A percentile compares a stretch with the other conserved stretches of the same genome.
Conservation (phyloP, 2,113 vertebrate genomes). For the Antennarius striatus region DNA sequence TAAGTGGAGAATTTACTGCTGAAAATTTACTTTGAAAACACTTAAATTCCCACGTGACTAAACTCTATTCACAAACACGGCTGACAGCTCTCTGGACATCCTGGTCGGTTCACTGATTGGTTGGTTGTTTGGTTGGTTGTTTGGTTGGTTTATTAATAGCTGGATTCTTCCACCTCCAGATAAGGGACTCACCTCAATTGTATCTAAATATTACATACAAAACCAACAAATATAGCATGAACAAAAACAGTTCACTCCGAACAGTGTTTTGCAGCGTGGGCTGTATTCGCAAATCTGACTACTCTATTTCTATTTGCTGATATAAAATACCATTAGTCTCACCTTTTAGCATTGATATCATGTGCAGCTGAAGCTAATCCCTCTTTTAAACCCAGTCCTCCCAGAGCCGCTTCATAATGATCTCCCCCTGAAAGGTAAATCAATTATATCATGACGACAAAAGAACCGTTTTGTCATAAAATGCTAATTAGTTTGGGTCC, state of each 20-base stretch:
- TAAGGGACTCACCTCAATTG: neutral
- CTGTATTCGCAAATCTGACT: neutral
- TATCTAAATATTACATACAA: neutral
- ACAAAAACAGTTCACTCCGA: too few relatives aligned
- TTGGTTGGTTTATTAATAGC: too few relatives aligned
- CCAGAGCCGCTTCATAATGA: slow-evolving; percentile 72
- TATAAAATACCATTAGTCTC: slow-evolving; percentile 3
- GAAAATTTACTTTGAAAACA: too few relatives aligned
- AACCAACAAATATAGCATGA: too few relatives aligned
- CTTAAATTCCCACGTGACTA: too few relatives aligned
- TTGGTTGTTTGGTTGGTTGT: too few relatives aligned
- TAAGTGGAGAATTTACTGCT: too few relatives aligned
- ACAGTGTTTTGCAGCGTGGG: too few relatives aligned
- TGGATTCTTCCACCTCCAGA: too few relatives aligned
- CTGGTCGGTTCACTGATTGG: too few relatives aligned
- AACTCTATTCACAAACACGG: too few relatives aligned
- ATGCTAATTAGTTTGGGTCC: slow-evolving; percentile 85
- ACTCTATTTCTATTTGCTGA: slow-evolving; percentile 10
- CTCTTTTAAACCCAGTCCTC: slow-evolving; percentile 49
- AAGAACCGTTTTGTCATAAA: slow-evolving; percentile 82
- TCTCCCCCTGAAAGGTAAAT: slow-evolving; percentile 83
- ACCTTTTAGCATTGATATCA: slow-evolving; percentile 32
- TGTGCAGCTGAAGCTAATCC: slow-evolving; percentile 45
- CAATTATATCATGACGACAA: slow-evolving; percentile 83
- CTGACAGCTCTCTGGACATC: too few relatives aligned